A percentile compares a stretch with the other conserved stretches of the same genome.
Conservation (phyloP, 2,888 invertebrate genomes). For the Geophilus truncorum region DNA sequence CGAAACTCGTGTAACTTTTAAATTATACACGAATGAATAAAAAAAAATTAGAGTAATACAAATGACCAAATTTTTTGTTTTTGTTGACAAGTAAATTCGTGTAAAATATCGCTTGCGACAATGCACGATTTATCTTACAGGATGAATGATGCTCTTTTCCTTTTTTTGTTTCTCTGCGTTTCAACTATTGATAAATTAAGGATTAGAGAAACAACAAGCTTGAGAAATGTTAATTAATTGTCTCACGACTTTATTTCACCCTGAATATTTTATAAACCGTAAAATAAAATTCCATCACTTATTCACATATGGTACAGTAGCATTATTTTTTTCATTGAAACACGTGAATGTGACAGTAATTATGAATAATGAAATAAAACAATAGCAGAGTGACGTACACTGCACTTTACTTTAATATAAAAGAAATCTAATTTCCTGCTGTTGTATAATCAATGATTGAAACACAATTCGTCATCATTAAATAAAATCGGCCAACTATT, state of each 20-base stretch:
- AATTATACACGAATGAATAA: not conserved
- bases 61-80: not conserved
- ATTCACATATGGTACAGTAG: too few relatives aligned
- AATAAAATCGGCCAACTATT: too few relatives aligned
- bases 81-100: not conserved
- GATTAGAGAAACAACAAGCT: not conserved
- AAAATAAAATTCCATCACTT: too few relatives aligned
- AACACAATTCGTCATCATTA: too few relatives aligned
- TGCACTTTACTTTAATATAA: too few relatives aligned
- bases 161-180: not conserved
- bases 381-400: too few relatives aligned
- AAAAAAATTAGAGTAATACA: not conserved
- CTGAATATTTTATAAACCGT: not conserved
- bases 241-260: not conserved
- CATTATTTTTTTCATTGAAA: too few relatives aligned
- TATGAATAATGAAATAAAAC: too few relatives aligned
- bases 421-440: too few relatives aligned
- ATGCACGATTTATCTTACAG: not conserved
- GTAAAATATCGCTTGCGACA: not conserved
- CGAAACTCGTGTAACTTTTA: too few relatives aligned
- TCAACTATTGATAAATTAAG: not conserved
- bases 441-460: too few relatives aligned
- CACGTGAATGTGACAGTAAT: too few relatives aligned
- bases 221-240: not conserved
- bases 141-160: not conserved